These are phyloP conservation scores for Pammene fasciana DNA, from an alignment of 2,888 invertebrate species.

Conservation along the genomic window DNA sequence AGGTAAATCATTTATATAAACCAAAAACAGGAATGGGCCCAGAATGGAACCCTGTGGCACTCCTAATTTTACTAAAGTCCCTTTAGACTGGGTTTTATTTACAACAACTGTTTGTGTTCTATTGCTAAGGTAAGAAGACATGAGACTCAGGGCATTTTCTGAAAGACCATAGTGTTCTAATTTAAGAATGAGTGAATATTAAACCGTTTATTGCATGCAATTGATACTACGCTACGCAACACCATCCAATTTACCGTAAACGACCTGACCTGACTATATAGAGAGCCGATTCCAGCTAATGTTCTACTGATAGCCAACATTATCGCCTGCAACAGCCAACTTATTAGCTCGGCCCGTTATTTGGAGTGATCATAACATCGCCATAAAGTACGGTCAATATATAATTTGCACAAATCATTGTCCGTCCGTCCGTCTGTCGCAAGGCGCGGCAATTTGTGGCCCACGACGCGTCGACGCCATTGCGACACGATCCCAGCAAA, in stretches of 20 bases:
- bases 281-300: slow-evolving; percentile 10
- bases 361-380: slow-evolving; percentile 33
- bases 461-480: slow-evolving; percentile 12
- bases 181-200: too few species aligned
- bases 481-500: slow-evolving; percentile 13
- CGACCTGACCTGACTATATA: slow-evolving; percentile 10
- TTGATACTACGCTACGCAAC: slow-evolving; percentile 19
- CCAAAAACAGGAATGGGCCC: too few species aligned
- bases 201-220: slow-evolving; percentile 6
- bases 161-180: too few species aligned
- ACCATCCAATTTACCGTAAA: slow-evolving; percentile 10
- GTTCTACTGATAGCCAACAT: slow-evolving; percentile 14
- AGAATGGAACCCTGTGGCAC: too few species aligned
- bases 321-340: slow-evolving; percentile 24
- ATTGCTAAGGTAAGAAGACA: too few species aligned
- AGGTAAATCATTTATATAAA: too few species aligned
- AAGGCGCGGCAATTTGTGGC: slow-evolving; percentile 35
- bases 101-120: too few species aligned
- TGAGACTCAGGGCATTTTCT: too few species aligned
- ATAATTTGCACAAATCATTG: slow-evolving; percentile 72
- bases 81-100: too few species aligned
- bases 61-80: too few species aligned
- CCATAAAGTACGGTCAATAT: slow-evolving; percentile 44
- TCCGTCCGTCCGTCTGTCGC: slow-evolving; percentile 46
- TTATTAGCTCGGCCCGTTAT: slow-evolving; percentile 32